These are phyloP conservation scores for Falco novaeseelandiae DNA, from an alignment of 2,797 vertebrate species.

Conservation along the genomic window DNA sequence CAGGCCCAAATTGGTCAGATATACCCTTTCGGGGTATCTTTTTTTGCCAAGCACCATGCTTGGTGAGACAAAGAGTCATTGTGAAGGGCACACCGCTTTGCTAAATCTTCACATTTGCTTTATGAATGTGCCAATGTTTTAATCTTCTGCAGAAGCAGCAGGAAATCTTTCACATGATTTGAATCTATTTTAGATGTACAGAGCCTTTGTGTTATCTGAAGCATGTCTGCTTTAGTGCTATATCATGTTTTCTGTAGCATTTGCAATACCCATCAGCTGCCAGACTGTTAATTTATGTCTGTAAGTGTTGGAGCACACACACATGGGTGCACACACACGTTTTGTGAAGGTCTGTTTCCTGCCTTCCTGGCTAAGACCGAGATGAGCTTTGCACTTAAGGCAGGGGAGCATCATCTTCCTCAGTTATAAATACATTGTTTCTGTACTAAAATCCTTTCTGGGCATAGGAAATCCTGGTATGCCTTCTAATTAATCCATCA, in stretches of 20 bases:
- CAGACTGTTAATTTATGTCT: constrained; percentile 32
- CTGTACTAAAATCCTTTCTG: neutral
- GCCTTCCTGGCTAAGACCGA: neutral
- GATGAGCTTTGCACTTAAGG: neutral
- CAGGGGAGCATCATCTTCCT: neutral
- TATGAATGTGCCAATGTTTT: constrained; percentile 31
- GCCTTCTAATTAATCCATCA: neutral
- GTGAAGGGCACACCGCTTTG: constrained; percentile 4
- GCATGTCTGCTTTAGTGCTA: constrained; percentile 9
- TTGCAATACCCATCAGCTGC: constrained; percentile 20
- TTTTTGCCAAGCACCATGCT: neutral
- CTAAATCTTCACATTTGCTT: constrained; percentile 52
- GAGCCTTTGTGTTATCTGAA: constrained; percentile 46
- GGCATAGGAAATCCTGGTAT: neutral
- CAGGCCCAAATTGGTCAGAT: neutral
- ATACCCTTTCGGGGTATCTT: neutral
- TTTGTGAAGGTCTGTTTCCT: neutral
- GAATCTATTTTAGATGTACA: constrained; percentile 13
- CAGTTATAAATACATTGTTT: neutral
- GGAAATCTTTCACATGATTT: constrained; percentile 49
- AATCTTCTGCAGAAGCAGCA: constrained; percentile 51
- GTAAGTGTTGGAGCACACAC: neutral
- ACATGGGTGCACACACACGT: neutral
- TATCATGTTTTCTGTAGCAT: constrained; percentile 29
- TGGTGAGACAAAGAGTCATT: constrained; percentile 33